phyloP scores from a whole-genome alignment of 1,140 invertebrate genomes.

The Calephelis nemesis region DNA sequence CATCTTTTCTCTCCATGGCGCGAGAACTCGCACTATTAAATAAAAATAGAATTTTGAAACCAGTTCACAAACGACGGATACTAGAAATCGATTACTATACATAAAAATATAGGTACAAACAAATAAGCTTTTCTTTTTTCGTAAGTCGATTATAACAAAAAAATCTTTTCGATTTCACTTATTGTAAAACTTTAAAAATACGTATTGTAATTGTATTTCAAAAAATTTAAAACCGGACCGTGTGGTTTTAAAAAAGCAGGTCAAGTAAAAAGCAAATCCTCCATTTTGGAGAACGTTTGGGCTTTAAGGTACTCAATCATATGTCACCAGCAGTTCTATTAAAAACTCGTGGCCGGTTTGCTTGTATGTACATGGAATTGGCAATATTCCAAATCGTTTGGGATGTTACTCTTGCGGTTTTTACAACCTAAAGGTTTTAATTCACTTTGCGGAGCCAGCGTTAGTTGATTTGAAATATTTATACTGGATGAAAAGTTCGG shows the following conservation, averaged over 20 bases:
- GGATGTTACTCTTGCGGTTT: conserved; percentile 29
- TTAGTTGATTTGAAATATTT: not conserved
- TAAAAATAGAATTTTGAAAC: no score
- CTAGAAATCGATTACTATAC: no score
- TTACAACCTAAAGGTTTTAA: conserved; percentile 25
- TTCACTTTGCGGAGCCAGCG: conserved; percentile 11
- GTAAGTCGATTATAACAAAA: no score
- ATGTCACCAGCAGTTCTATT: conserved; percentile 36
- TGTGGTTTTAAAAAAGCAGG: not conserved
- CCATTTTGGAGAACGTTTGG: conserved; percentile 10
- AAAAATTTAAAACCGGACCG: not conserved
- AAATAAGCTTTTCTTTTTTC: no score
- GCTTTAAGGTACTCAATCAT: conserved; percentile 32
- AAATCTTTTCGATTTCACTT: no score
- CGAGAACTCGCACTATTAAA: no score
- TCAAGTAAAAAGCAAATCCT: conserved; percentile 3
- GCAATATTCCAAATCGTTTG: conserved; percentile 36
- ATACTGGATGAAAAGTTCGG: not conserved
- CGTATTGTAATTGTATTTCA: no score
- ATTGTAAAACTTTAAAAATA: no score
- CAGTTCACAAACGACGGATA: no score
- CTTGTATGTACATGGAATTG: conserved; percentile 38
- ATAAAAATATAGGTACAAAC: no score
- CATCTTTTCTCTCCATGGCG: no score
- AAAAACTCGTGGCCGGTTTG: conserved; percentile 34